phyloP scores from a whole-genome alignment of 2,888 invertebrate genomes.

The Caradrina clavipalpis region DNA sequence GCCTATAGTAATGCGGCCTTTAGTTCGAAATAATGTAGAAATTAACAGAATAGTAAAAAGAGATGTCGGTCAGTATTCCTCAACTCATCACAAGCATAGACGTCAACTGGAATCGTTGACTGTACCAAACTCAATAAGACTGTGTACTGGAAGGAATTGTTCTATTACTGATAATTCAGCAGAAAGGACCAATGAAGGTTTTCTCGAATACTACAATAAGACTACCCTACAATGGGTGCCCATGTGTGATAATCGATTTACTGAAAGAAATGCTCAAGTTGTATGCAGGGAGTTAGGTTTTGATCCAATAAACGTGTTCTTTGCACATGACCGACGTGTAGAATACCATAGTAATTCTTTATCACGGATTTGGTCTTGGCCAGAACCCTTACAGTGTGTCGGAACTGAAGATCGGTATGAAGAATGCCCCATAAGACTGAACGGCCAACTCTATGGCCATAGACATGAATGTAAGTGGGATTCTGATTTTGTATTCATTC shows the following conservation, averaged over 20 bases:
- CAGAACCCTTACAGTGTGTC: conserved; percentile 96
- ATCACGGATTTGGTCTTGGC: conserved; percentile 98
- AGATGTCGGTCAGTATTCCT: conserved; percentile 79
- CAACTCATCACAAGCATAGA: conserved; percentile 80
- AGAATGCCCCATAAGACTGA: conserved; percentile 96
- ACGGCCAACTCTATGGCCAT: conserved; percentile 97
- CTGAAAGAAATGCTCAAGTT: conserved; percentile 98
- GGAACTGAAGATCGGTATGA: conserved; percentile 94
- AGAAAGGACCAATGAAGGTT: conserved; percentile 94
- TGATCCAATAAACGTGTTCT: conserved; percentile 96
- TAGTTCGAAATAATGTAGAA: conserved; percentile 81
- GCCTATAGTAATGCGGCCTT: conserved; percentile 95
- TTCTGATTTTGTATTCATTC: conserved; percentile 97
- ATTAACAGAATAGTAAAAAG: conserved; percentile 82
- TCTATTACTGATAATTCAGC: conserved; percentile 89
- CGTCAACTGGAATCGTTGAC: conserved; percentile 91
- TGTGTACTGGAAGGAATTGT: conserved; percentile 95
- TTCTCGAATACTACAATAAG: conserved; percentile 98
- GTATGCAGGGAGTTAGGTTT: conserved; percentile 98
- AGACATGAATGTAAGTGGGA: conserved; percentile 97
- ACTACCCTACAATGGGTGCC: conserved; percentile 99
- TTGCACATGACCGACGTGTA: conserved; percentile 95
- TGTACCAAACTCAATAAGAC: conserved; percentile 92
- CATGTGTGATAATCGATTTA: conserved; percentile 98
- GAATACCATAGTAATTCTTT: conserved; percentile 97